Base-by-base conservation (phyloP, 2,888 invertebrate species). In the Trissolcus japonicus region DNA sequence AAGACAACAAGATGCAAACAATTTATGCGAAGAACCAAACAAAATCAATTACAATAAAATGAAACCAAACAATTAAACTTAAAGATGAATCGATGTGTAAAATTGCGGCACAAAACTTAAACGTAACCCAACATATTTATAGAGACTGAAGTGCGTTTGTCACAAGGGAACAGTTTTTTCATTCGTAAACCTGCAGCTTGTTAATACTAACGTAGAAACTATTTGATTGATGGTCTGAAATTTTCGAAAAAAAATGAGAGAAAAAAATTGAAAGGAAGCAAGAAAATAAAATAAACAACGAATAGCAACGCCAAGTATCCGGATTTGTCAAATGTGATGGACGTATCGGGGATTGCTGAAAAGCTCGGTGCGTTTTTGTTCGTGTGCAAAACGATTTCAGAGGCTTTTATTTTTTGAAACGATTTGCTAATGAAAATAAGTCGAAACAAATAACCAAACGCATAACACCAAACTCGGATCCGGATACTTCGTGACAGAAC, bases 81-180 rank as follows among this genome's bases (percentile, higher is more conserved):
- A 13, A 25, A 40, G 51, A 55, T 53, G 25, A 57, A 65, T 76
- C 51, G 60, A 56, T 62, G 61, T 57, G 71, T 56, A 53, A 76
- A 50, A 67, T 72, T 76, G 71, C 72, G 59, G 67, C 67, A 72
- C 63, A 72, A n/a, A n/a, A 16, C 59, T 57, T 76, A 59, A 73
- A 68, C 59, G 68, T 73, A 66, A 68, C 2, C n/a, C 46, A 29
- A 72, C 54, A 77, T 25, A 76, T 74, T 25, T 25, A 25, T 25
- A 25, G 25, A 79, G 79, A 76, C 76, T 79, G 76, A 77, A 77
- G 72, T 73, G 74, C 60, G 72, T 68, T 78, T 71, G 69, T 73
- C 75, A 71, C 65, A 72, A 72, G 77, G 77, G 77, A 79, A 79
- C 78, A 76, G 79, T 82, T 80, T 79, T 35, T 80, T 78, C 79